These are phyloP conservation scores for Drosophila athabasca DNA, from an alignment of 1,140 invertebrate genomes.

Conservation along the genomic window DNA sequence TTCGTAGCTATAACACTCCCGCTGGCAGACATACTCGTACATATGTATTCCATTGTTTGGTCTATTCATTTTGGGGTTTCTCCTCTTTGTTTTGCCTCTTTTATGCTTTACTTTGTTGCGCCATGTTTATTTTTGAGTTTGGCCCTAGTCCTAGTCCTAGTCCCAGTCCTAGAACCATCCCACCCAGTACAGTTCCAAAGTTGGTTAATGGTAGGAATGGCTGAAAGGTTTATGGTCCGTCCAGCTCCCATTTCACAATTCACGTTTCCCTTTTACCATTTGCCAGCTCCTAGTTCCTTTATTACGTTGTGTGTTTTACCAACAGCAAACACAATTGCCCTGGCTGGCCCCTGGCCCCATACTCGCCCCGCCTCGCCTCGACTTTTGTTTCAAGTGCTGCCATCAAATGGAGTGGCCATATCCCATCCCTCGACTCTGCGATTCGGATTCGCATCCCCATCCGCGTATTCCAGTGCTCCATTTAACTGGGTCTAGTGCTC, in stretches of 20 bases:
- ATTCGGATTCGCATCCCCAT: slow-evolving; percentile 12
- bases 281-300: slow-evolving; percentile 50
- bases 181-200: background rate
- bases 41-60: slow-evolving; percentile 50
- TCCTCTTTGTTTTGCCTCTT: slow-evolving; percentile 45
- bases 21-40: slow-evolving; percentile 21
- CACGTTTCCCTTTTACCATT: slow-evolving; percentile 16
- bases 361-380: slow-evolving; percentile 24
- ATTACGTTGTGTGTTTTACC: slow-evolving; percentile 67
- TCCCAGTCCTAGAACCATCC: no score
- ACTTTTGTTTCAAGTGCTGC: slow-evolving; percentile 61
- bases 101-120: slow-evolving; percentile 53
- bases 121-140: slow-evolving; percentile 51
- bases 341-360: slow-evolving; percentile 1
- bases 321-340: slow-evolving; percentile 74
- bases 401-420: slow-evolving; percentile 60
- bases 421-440: slow-evolving; percentile 10
- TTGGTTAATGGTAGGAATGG: slow-evolving; percentile 39
- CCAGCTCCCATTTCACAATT: slow-evolving; percentile 16
- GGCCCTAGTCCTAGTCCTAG: slow-evolving; percentile 17
- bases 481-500: slow-evolving; percentile 51
- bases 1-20: background rate
- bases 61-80: slow-evolving; percentile 51
- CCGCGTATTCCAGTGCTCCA: slow-evolving; percentile 49
- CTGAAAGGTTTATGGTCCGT: slow-evolving; percentile 57